phyloP scores from a whole-genome alignment of 64 coral and sea anemone genomes.

The Anthopleura sola region DNA sequence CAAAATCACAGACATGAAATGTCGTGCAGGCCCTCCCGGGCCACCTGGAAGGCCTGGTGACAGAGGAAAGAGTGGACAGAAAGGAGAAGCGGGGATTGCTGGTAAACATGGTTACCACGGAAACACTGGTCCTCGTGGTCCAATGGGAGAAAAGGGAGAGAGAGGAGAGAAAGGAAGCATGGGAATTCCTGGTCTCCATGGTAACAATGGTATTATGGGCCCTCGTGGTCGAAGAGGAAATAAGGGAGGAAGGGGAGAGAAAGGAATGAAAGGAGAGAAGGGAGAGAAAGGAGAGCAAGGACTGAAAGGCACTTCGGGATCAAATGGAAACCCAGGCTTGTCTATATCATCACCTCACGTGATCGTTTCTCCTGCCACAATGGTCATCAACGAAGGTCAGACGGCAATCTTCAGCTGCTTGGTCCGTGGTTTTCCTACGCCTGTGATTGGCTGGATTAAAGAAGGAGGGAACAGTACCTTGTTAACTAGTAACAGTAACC shows the following conservation, averaged over 20 bases:
- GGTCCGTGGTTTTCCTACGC: neutral
- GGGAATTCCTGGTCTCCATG: slow-evolving; percentile 15
- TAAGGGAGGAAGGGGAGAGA: neutral
- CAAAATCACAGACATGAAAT: neutral
- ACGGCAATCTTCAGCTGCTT: slow-evolving; percentile 33
- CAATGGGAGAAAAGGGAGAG: neutral
- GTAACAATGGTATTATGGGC: slow-evolving; percentile 11
- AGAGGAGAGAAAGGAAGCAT: neutral
- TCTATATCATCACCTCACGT: slow-evolving; percentile 19
- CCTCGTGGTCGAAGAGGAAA: slow-evolving; percentile 16
- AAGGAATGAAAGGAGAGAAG: too few relatives aligned
- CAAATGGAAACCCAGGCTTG: slow-evolving; percentile 9
- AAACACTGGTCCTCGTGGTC: slow-evolving; percentile 12
- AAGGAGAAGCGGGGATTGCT: slow-evolving; percentile 24
- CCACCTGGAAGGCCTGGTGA: slow-evolving; percentile 39
- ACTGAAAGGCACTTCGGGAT: slow-evolving; percentile 8
- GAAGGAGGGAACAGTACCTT: neutral
- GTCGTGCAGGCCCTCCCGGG: slow-evolving; percentile 31
- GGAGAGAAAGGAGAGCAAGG: slow-evolving; percentile 17
- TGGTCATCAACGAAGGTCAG: slow-evolving; percentile 22
- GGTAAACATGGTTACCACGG: slow-evolving; percentile 9
- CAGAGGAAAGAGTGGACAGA: slow-evolving; percentile 25
- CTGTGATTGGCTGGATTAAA: slow-evolving; percentile 33
- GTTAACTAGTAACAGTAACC: neutral
- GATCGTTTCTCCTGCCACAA: slow-evolving; percentile 8